phyloP scores from a whole-genome alignment of 64 coral and sea anemone species.

The Pachyseris speciosa region DNA sequence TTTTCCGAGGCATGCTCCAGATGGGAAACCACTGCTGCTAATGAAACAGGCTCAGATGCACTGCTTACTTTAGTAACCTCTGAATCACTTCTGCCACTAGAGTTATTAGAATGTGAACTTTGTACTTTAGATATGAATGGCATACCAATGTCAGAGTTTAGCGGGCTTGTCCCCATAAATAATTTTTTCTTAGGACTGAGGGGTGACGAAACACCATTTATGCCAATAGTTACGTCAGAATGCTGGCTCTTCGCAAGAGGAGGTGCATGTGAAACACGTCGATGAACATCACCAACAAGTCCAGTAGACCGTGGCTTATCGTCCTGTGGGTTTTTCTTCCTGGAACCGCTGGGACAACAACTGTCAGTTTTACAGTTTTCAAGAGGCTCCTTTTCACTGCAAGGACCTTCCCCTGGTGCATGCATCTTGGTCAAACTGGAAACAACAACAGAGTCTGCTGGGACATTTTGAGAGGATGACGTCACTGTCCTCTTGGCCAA shows the following conservation, averaged over 20 bases:
- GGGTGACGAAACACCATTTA: conserved; percentile 4
- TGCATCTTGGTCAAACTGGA: background rate
- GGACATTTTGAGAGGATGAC: background rate
- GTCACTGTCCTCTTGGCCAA: background rate
- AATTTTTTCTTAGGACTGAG: conserved; percentile 7
- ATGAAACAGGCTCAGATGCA: background rate
- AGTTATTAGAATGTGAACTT: background rate
- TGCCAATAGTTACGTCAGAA: background rate
- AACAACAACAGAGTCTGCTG: background rate
- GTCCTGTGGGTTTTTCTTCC: background rate
- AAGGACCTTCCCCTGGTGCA: background rate
- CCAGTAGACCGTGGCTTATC: background rate
- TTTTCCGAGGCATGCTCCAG: background rate
- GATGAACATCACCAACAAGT: background rate
- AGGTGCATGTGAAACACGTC: background rate
- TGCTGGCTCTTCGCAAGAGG: background rate
- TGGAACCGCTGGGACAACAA: background rate
- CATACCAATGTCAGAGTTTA: conserved; percentile 33
- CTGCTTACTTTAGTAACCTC: background rate
- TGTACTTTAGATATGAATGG: background rate
- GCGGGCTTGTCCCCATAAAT: conserved; percentile 22
- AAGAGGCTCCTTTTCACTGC: background rate
- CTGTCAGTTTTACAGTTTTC: background rate
- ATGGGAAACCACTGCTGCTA: background rate
- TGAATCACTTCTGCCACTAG: background rate